Conservation (phyloP, 2,113 vertebrate species). For the Zosterops japonicus region DNA sequence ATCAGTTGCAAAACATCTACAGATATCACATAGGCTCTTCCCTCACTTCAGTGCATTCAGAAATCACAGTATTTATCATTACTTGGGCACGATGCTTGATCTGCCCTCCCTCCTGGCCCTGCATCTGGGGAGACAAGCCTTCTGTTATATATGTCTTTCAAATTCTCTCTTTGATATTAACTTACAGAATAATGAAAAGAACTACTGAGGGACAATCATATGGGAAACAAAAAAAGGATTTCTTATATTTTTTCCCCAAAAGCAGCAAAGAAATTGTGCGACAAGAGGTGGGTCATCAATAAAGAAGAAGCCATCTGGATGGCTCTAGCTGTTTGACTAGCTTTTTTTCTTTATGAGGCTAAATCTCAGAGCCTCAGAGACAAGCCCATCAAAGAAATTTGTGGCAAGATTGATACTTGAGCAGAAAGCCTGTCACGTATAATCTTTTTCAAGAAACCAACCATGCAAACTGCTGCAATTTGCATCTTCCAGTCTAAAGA, state of each 20-base stretch:
- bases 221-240: background rate
- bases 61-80: background rate
- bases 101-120: background rate
- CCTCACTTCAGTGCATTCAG: background rate
- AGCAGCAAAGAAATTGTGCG: background rate
- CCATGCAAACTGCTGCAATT: background rate
- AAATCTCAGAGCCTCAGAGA: background rate
- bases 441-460: background rate
- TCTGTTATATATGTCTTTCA: background rate
- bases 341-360: background rate
- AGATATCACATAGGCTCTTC: background rate
- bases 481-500: background rate
- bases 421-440: background rate
- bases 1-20: background rate
- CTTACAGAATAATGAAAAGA: background rate
- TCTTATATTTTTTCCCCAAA: background rate
- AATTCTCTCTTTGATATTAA: background rate
- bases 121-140: background rate
- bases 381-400: background rate
- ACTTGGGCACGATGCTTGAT: background rate
- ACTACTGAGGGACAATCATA: background rate
- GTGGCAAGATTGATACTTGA: slow-evolving; percentile 20
- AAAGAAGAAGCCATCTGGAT: slow-evolving; percentile 17
- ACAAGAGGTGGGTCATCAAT: slow-evolving; percentile 11
- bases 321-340: background rate